Base-by-base conservation (phyloP, 2,888 invertebrate genomes). In the Rhingia rostrata region DNA sequence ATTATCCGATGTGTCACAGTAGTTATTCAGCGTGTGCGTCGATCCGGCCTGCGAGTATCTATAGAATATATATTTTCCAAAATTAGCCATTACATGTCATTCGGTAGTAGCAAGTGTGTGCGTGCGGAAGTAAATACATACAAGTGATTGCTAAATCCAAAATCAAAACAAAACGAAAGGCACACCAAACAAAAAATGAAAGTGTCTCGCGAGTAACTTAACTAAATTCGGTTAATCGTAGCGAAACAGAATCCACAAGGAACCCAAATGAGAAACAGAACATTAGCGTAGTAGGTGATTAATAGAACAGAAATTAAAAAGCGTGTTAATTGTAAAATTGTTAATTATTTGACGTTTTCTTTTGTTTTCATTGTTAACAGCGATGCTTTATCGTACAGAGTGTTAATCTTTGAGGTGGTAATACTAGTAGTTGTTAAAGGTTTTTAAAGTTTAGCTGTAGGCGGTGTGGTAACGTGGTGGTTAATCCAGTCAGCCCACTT, bases 1-100 rank as follows among this genome's bases (percentile, higher is more conserved):
- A 91, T 96, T 96, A 91, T 97, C 96, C 63, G 96, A 95, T 90
- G 97, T 97, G 90, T 97, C 97, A 91, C 96, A 96, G 91, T 96
- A 97, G 91, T 96, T 95, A 89, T 95, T 96, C 89, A 96, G 93
- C 54, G 96, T 96, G 88, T 96, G 94, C 56, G 94, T 95, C 35
- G 96, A 96, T 87, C 96, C 96, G 82, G 96, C 95, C 85, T 95
- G 93, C 88, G 95, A 95, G 90, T 94, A 94, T 88, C 92, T 92
- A 87, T 5, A 82, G 88, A 41, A 74, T 74, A 49, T 47, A 41
- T 47, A n/a, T 49, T 33, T 33, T 53, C 3, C 12, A 39, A n/a
- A 41, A 64, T 12, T 39, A 39, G 9, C 5, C n/a, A 56, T n/a
- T 39, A 6, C 12, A n/a, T 54, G 12, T 35, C 12, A n/a, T 43